These are phyloP conservation scores for Apamea crenata DNA, from an alignment of 2,888 invertebrate genomes.

Conservation along the genomic window DNA sequence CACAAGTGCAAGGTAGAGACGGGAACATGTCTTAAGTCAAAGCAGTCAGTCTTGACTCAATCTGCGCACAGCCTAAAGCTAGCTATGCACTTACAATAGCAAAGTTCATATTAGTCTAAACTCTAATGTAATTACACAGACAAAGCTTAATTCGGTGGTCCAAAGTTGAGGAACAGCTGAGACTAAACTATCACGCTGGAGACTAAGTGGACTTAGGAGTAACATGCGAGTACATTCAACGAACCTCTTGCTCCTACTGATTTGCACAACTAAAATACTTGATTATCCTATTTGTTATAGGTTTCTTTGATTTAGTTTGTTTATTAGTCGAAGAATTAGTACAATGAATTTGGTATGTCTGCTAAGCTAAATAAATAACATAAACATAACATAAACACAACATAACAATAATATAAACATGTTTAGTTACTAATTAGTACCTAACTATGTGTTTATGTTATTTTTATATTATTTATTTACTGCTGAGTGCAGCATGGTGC, in stretches of 20 bases:
- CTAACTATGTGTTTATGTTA: too few relatives aligned
- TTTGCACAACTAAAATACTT: slow-evolving; percentile 38
- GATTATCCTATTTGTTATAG: slow-evolving; percentile 16
- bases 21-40: background rate
- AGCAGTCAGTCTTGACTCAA: background rate
- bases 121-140: slow-evolving; percentile 9
- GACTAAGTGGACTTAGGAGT: slow-evolving; percentile 53
- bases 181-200: slow-evolving; percentile 41
- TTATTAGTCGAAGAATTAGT: background rate
- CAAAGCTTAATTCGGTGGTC: slow-evolving; percentile 47
- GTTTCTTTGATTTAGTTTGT: slow-evolving; percentile 11
- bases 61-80: background rate
- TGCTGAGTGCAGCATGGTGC: background rate
- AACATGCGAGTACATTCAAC: slow-evolving; percentile 39
- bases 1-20: background rate
- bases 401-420: too few relatives aligned
- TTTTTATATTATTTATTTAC: too few relatives aligned
- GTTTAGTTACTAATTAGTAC: too few relatives aligned
- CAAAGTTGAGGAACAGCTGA: slow-evolving; percentile 38
- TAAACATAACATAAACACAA: too few relatives aligned
- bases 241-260: slow-evolving; percentile 37
- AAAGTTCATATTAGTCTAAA: slow-evolving; percentile 25
- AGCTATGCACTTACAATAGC: slow-evolving; percentile 12
- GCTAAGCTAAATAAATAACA: background rate
- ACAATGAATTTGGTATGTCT: background rate